A percentile compares a stretch with the other conserved stretches of the same genome.
These are phyloP conservation scores for Salpingus planirostris DNA, from an alignment of 2,888 invertebrate species.

Conservation along the genomic window DNA sequence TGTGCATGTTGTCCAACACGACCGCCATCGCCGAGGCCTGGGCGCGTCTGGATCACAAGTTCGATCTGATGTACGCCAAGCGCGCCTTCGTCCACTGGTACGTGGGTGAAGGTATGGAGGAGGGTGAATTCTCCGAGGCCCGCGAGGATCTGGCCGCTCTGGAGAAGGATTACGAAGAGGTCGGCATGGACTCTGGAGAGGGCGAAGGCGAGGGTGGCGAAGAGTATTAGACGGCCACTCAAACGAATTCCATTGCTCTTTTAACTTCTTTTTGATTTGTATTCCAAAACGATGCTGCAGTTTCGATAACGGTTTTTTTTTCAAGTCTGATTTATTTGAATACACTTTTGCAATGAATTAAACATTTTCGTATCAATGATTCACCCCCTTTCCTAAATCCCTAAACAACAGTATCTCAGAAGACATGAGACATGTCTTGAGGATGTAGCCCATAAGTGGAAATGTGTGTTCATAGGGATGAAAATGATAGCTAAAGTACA, in stretches of 20 bases:
- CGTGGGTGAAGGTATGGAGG: constrained; percentile 68
- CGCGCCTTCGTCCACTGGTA: constrained; percentile 94
- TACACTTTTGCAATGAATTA: constrained; percentile 2
- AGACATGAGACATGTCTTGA: no score
- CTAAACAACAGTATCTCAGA: no score
- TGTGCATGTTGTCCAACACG: constrained; percentile 98
- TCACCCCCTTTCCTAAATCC: no score
- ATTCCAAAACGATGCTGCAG: no score
- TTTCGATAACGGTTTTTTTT: not conserved
- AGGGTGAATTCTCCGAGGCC: constrained; percentile 75
- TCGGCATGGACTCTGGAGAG: constrained; percentile 78
- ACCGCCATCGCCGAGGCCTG: constrained; percentile 94
- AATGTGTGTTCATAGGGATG: no score
- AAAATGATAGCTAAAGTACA: no score
- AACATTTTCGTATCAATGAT: not conserved
- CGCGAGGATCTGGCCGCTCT: constrained; percentile 73
- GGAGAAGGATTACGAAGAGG: constrained; percentile 83
- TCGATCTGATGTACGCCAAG: constrained; percentile 90
- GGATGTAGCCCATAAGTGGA: no score
- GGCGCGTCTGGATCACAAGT: constrained; percentile 93
- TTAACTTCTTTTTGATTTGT: no score
- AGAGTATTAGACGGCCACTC: constrained; percentile 59
- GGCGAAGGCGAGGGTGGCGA: constrained; percentile 74
- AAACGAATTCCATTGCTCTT: not conserved
- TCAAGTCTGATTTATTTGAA: constrained; percentile 3